Evolutionary conservation across 2,797 vertebrate genomes (phyloP).

Genomic region (Rhodeus uyekii): DNA sequence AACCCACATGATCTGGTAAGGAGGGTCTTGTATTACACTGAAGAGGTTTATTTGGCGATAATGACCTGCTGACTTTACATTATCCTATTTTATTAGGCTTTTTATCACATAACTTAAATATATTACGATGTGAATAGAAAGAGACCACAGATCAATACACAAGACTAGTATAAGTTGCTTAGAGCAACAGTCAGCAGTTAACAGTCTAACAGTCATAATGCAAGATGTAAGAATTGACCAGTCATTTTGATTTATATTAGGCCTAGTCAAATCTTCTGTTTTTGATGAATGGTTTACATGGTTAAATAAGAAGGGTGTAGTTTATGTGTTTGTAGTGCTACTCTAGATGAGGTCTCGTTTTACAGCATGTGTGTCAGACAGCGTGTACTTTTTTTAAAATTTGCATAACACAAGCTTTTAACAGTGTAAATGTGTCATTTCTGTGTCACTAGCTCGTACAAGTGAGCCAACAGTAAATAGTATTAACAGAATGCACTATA

Average conservation of each 20-base stretch:
- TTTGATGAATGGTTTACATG: background rate
- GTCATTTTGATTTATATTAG: background rate
- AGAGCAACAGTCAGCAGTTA: background rate
- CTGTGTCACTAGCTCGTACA: background rate
- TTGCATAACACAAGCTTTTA: background rate
- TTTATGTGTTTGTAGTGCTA: background rate
- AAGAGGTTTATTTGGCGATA: constrained; percentile 27
- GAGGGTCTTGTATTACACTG: background rate
- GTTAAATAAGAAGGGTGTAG: background rate
- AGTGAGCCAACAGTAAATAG: background rate
- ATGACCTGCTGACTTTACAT: background rate
- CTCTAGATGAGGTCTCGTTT: background rate
- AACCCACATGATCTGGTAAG: constrained; percentile 24
- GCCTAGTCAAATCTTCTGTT: background rate
- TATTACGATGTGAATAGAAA: background rate
- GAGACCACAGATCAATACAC: background rate
- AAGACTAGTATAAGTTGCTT: background rate
- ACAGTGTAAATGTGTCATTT: background rate
- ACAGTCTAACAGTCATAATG: background rate
- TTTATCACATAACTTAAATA: background rate
- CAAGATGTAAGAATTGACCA: background rate
- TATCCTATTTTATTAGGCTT: background rate
- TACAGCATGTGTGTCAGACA: background rate
- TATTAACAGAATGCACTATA: background rate
- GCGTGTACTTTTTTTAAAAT: background rate